Evolutionary conservation across 1,140 invertebrate genomes (phyloP), one percentile per base, ranked within the genome.

Genomic region (Nymphalis io): DNA sequence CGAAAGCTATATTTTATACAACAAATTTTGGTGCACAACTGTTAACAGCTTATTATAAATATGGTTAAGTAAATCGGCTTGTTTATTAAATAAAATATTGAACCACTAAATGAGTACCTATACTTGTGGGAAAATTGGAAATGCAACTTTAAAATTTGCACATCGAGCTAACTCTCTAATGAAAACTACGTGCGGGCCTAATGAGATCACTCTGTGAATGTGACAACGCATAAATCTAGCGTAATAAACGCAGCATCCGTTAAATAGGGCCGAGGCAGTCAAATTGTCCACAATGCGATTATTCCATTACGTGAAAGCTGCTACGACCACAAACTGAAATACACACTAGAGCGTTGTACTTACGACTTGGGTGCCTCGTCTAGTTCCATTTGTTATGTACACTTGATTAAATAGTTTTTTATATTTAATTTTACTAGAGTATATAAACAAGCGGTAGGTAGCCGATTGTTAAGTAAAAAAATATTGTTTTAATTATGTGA

Each of bases 241-340:
- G 79, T 88, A 88, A 90, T 88, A 85, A 88, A 86, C 80, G 82
- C 85, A 83, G 76, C 70, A 66, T 86, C 80, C 85, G 81, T 89
- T 88, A 87, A 86, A 88, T 86, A 87, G 78, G 81, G 68, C 73
- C 78, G 82, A 84, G 81, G 85, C 83, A 85, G 81, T 83, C 83
- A 87, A 88, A 89, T 85, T 79, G 82, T 81, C 80, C 84, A 86
- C 86, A 87, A 85, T 86, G 84, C 83, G 85, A 88, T 89, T 89
- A 87, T 88, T 85, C 79, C 81, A 82, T 87, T 89, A 89, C 76
- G 71, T 63, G 70, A 74, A 79, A 83, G 79, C 83, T 74, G 78
- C 64, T 62, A 57, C 61, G 57, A 65, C 61, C 58, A 42, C 70
- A 68, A 51, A 55, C 55, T 66, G 66, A 68, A 76, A 74, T 57